These are phyloP conservation scores for Megaustenia siamemsis DNA, from an alignment of 2,888 invertebrate genomes.

Conservation along the genomic window DNA sequence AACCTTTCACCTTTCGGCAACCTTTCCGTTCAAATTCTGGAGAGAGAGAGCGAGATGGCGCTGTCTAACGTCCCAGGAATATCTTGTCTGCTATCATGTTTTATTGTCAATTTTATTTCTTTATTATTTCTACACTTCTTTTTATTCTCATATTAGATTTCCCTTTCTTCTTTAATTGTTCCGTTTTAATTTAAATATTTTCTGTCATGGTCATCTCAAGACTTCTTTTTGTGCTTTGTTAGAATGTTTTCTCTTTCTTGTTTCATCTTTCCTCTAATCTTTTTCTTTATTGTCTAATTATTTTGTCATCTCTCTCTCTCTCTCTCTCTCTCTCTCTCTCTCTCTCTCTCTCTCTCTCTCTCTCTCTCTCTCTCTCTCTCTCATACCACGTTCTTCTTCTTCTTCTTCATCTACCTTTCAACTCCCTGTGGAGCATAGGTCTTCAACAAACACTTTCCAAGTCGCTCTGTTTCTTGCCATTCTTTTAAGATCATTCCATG, in stretches of 20 bases:
- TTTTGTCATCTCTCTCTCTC: not conserved
- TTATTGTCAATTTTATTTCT: not conserved
- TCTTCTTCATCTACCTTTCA: no score
- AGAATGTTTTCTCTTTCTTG: not conserved
- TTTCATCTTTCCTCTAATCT: not conserved
- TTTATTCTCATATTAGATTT: not conserved
- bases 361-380: not conserved
- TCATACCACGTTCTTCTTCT: not conserved
- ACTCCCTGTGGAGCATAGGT: no score
- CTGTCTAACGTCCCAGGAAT: not conserved
- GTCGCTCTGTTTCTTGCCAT: no score
- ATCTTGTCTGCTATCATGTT: not conserved
- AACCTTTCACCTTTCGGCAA: conserved; percentile 5
- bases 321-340: not conserved
- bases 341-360: not conserved
- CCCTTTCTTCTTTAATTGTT: no score
- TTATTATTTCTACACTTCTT: not conserved
- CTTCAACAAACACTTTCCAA: no score
- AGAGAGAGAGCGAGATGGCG: not conserved
- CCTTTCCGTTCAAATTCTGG: not conserved
- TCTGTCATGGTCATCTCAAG: not conserved
- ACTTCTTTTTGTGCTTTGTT: not conserved
- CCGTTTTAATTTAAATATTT: not conserved
- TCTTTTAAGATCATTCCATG: no score
- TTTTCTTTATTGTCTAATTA: not conserved